These are phyloP conservation scores for Zaprionus bogoriensis DNA, from an alignment of 2,888 invertebrate species.

Conservation along the genomic window DNA sequence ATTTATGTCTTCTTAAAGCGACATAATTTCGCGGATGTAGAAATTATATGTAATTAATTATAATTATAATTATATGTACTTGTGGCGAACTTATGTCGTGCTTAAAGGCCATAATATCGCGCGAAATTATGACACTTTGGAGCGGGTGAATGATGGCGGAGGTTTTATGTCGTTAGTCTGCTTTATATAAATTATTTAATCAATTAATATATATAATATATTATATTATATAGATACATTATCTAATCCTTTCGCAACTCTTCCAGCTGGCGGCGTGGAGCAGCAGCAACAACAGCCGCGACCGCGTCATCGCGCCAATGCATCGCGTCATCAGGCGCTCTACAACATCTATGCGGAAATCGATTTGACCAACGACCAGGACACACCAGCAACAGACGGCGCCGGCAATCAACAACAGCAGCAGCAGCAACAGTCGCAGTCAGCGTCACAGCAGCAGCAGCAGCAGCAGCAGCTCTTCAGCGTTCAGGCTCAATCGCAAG, in stretches of 20 bases:
- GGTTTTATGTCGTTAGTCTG: too few relatives aligned
- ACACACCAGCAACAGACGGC: slow-evolving; percentile 5
- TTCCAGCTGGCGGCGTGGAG: slow-evolving; percentile 5
- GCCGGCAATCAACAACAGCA: slow-evolving; percentile 4
- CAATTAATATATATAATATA: too few relatives aligned
- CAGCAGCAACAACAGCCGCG: slow-evolving; percentile 34
- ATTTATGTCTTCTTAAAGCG: too few relatives aligned
- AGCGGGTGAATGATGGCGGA: too few relatives aligned
- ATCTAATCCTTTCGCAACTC: neutral
- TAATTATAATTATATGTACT: too few relatives aligned
- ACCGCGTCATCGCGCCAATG: slow-evolving; percentile 28
- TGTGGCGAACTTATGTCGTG: too few relatives aligned
- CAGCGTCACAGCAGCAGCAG: neutral
- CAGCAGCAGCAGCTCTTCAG: slow-evolving; percentile 21
- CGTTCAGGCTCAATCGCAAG: slow-evolving; percentile 7
- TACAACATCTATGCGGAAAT: slow-evolving; percentile 69
- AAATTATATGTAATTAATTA: too few relatives aligned
- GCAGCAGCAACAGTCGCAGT: slow-evolving; percentile 2
- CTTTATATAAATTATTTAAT: too few relatives aligned
- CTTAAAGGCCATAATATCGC: too few relatives aligned
- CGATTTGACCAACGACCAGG: slow-evolving; percentile 62
- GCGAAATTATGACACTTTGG: too few relatives aligned
- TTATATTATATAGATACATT: too few relatives aligned
- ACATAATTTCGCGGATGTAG: too few relatives aligned
- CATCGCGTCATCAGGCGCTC: slow-evolving; percentile 38